These are phyloP conservation scores for Fringilla coelebs DNA, from an alignment of 2,797 vertebrate species.

Conservation along the genomic window DNA sequence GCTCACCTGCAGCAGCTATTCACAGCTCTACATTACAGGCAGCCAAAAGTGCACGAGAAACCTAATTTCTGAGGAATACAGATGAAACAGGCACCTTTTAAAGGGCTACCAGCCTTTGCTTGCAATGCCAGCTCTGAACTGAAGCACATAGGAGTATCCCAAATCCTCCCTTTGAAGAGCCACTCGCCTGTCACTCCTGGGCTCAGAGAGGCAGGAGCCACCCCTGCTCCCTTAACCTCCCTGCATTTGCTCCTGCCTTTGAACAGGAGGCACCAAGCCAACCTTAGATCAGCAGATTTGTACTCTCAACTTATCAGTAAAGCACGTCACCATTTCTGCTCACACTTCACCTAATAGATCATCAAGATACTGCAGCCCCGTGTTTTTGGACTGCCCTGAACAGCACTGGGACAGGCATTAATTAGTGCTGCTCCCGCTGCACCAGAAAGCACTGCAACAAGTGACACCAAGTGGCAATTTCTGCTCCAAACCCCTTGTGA, in stretches of 20 bases:
- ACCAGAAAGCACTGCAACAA: neutral
- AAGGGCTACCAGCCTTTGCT: neutral
- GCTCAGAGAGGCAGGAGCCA: neutral
- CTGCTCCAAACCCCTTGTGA: neutral
- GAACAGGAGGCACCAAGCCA: neutral
- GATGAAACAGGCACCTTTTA: neutral
- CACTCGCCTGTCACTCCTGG: neutral
- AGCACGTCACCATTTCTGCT: accelerated
- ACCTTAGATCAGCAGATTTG: neutral
- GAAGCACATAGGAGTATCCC: neutral
- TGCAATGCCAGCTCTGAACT: neutral
- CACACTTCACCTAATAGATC: neutral
- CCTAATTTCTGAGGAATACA: neutral
- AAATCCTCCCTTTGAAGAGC: neutral
- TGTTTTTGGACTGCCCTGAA: neutral
- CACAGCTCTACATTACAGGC: neutral
- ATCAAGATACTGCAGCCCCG: neutral
- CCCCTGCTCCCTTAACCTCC: neutral
- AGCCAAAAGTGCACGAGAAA: neutral
- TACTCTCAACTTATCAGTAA: neutral
- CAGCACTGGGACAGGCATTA: neutral
- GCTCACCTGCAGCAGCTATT: neutral
- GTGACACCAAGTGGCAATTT: neutral
- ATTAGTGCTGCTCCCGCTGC: neutral
- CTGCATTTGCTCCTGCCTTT: neutral